These are phyloP conservation scores for Ceratosolen solmsi DNA, from an alignment of 1,140 invertebrate species.

Conservation along the genomic window DNA sequence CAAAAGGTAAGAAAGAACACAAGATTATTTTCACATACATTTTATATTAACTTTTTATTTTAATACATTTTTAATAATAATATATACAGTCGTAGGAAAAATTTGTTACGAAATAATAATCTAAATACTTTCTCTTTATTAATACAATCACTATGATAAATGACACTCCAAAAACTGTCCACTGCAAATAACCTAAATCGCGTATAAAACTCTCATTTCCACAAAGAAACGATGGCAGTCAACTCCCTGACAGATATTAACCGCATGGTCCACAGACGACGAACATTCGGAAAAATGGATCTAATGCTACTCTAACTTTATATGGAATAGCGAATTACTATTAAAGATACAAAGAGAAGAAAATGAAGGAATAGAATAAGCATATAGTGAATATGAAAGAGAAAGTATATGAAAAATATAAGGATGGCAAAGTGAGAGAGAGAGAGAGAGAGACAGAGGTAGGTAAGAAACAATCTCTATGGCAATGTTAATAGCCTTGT, in stretches of 20 bases:
- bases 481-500: slow-evolving; percentile 13
- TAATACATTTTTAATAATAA: too few relatives aligned
- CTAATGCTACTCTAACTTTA: not conserved
- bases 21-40: too few relatives aligned
- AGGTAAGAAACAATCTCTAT: slow-evolving; percentile 11
- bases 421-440: not conserved
- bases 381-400: not conserved
- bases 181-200: slow-evolving; percentile 1
- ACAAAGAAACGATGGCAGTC: slow-evolving; percentile 26
- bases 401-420: not conserved
- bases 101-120: not conserved
- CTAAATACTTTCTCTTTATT: not conserved
- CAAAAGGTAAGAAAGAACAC: too few relatives aligned
- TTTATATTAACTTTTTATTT: too few relatives aligned
- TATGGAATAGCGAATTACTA: not conserved
- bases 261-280: not conserved
- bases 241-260: slow-evolving; percentile 26
- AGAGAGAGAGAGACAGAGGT: not conserved
- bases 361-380: not conserved
- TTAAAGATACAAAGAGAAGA: not conserved
- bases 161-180: slow-evolving; percentile 12
- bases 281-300: slow-evolving; percentile 22
- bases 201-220: slow-evolving; percentile 41
- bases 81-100: too few relatives aligned
- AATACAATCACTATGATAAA: slow-evolving; percentile 18